Base-by-base conservation (phyloP, 2,113 vertebrate genomes). In the Struthidea cinerea region DNA sequence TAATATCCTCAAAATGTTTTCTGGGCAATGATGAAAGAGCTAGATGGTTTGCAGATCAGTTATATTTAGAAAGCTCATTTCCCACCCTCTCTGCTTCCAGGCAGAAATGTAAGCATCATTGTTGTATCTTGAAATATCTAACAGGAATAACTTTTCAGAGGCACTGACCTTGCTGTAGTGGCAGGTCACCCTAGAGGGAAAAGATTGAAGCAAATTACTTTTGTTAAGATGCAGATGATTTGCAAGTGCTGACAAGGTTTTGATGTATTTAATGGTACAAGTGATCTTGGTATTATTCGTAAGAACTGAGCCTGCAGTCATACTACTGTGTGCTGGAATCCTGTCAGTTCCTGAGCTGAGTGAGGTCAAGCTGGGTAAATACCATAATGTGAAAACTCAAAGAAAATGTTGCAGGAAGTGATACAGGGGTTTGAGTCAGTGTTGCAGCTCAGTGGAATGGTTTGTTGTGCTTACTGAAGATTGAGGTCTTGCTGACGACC, bases 241-340 rank as follows among this genome's bases (percentile, higher is more conserved):
- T 94, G 87, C 78, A 91, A 96, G 92, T 92, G 79, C 90, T 96
- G 92, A 92, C 93, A 94, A 95, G 90, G 59, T 92, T 96, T 96
- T 95, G 88, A 90, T 96, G 50, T 94, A 93, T 97, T 93, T 94
- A 93, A 92, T 96, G 90, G 88, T 95, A 96, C 90, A 94, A 95
- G 87, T 81, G 87, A 91, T 96, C 70, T 94, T 85, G 57, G 91
- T 94, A 61, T 93, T 93, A 55, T 87, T 90, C 2, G 1, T 27
- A 44, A 89, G 89, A 90, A 90, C 35, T 49, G 84, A 96, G 89
- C 96, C 87, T 87, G 87, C 73, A 94, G 91, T 76, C 77, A 57
- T 87, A 49, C 57, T 61, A 7, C 50, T n/a, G 61, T 41, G 57
- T 50, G 57, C 84, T 85, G 74, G 8, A 6, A 18, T 94, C 57